Base-by-base conservation (phyloP, 2,113 vertebrate genomes). In the human region DNA sequence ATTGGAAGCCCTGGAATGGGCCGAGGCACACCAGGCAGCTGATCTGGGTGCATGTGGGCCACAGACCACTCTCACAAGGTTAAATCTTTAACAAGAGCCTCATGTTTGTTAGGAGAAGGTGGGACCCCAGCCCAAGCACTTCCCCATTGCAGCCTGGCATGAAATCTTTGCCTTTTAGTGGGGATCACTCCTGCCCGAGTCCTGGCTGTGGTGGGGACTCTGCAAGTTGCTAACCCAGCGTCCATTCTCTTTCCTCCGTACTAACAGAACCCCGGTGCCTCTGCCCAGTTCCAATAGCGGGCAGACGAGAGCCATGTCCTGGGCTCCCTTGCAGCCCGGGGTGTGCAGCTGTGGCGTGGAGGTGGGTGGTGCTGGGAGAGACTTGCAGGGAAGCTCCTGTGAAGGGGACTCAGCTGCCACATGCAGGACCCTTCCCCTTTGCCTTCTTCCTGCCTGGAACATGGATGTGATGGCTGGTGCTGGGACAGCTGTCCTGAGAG, bases 21-120 rank as follows among this genome's bases (percentile, higher is more conserved):
- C 23, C 1, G 20, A 61, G 35, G 20, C 17, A 0, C 43, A 4
- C 50, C 76, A 2, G 66, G 78, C 9, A 18, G 30, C 64, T 1
- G 7, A 4, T 14, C 23, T 32, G 32, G 9, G 14, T 48, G 73
- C 25, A 0, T 0, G 0, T 68, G 14, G 43, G 25, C 43, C 73
- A 23, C 27, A 48, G 73, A 14, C 73, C 40, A 30, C 40, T 11
- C 7, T 48, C 43, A 45, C 7, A 30, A 7, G 40, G 23, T 43
- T 43, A 25, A 75, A 40, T 43, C 43, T 76, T 76, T 48, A 45
- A 48, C 25, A 8, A 23, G n/a, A 48, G 43, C 14, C 14, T 75
- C 70, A 3, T 75, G 14, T 11, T 23, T 40, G 13, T 43, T 75
- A 13, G 22, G 38, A 73, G 40, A 45, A 38, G 3, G 25, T 3